These are phyloP conservation scores for Micrastur ruficollis DNA, from an alignment of 2,797 vertebrate species.

Conservation along the genomic window DNA sequence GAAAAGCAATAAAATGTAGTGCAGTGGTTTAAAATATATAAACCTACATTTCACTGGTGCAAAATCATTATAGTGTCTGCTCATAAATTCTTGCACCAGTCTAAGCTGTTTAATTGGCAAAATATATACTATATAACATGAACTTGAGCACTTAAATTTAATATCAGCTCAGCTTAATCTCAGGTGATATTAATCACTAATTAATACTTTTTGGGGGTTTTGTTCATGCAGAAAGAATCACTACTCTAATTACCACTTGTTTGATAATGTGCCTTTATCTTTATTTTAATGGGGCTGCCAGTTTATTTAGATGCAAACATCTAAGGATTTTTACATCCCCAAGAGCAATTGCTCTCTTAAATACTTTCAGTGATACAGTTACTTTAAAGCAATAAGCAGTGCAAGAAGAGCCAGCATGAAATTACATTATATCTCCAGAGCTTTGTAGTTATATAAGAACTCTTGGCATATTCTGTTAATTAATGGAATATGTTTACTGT, in stretches of 20 bases:
- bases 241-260: slow-evolving; percentile 72
- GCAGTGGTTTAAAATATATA: background rate
- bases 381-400: slow-evolving; percentile 70
- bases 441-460: slow-evolving; percentile 71
- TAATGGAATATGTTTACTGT: slow-evolving; percentile 45
- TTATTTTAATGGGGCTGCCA: slow-evolving; percentile 57
- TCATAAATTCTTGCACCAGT: slow-evolving; percentile 39
- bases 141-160: slow-evolving; percentile 41
- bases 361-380: slow-evolving; percentile 70
- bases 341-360: slow-evolving; percentile 72
- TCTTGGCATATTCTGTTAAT: slow-evolving; percentile 64
- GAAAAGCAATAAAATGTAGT: background rate
- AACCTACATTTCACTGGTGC: background rate
- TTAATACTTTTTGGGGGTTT: slow-evolving; percentile 60
- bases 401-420: slow-evolving; percentile 71
- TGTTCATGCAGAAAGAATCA: slow-evolving; percentile 68
- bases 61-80: slow-evolving; percentile 3
- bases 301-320: slow-evolving; percentile 75
- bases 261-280: slow-evolving; percentile 74
- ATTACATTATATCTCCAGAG: slow-evolving; percentile 74
- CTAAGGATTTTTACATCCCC: slow-evolving; percentile 70
- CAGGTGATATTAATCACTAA: slow-evolving; percentile 71
- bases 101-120: slow-evolving; percentile 62
- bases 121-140: background rate
- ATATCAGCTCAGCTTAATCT: slow-evolving; percentile 55